Base-by-base conservation (phyloP, 2,113 vertebrate species). In the Ochotona curzoniae region DNA sequence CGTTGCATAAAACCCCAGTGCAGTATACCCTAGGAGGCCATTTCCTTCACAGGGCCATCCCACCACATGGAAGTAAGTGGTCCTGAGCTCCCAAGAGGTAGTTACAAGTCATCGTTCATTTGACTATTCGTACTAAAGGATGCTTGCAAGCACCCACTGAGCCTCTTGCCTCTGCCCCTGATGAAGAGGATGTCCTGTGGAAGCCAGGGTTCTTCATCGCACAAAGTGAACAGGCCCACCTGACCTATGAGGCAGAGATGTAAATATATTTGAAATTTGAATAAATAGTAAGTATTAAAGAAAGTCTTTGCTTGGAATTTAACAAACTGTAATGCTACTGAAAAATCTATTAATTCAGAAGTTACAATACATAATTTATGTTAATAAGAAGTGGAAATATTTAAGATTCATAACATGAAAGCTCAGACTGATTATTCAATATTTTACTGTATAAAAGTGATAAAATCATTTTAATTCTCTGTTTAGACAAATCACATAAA, bases 221-320 rank as follows among this genome's bases (percentile, higher is more conserved):
- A 78, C 14, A 71, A 15, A 93, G 18, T 61, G 17, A 89, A 71
- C 25, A 79, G 26, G 5, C 5, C 35, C 25, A n/a, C 47, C 32
- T 69, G 85, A 38, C 35, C 18, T 63, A 63, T 18, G 26, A 35
- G 28, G 51, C 67, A 69, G 14, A 82, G 73, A 93, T 80, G 12
- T 67, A 63, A 81, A 79, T 74, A 4, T 76, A 54, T 74, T 93
- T 90, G 11, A 91, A 74, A 60, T 84, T 38, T 95, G 18, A 94
- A 79, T 89, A 88, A 93, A 23, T 64, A 83, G 76, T 83, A 79
- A 44, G 20, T 73, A 70, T 35, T 74, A 44, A 73, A 82, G 32
- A 47, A 84, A 92, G 35, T 49, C 0, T 21, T 61, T 38, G 57
- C 69, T 61, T 94, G 12, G 25, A 95, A 96, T 83, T 87, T 63